Evolutionary conservation across 2,797 vertebrate genomes (phyloP), one percentile per base, ranked within the genome.

Genomic region (Liparis tanakae): DNA sequence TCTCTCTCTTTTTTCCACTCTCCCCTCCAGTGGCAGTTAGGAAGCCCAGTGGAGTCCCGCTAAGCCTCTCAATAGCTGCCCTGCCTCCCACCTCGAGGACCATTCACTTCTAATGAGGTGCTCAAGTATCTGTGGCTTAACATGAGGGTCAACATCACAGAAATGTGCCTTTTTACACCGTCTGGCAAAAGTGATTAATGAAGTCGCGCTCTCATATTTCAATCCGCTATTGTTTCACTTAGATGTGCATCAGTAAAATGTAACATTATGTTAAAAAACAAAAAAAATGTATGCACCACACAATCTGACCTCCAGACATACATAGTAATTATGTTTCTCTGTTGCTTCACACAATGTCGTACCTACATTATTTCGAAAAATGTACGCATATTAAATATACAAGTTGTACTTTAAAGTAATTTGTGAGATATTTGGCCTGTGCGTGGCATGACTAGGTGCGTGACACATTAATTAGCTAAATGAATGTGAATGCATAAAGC

Each of bases 51-150:
- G 88, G 89, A 89, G 87, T 86, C 89, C 83, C 51, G 65, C 87
- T 91, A 87, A 91, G 91, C 85, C 84, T 85, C 87, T 91, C 87
- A 88, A 86, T 89, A 66, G 88, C 88, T 48, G 84, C 90, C 83
- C 82, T 82, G 77, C 89, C 88, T 89, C 90, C 89, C 87, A 86
- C 88, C 91, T 90, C 73, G 62, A 88, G 85, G 78, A 88, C 85
- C 89, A 90, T 91, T 92, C 88, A 89, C 86, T 85, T 88, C 87
- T 91, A 93, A 92, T 92, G 90, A 92, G 89, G 82, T 91, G 89
- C 87, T 92, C 85, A 86, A 91, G 90, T 91, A 88, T 90, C 87
- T 88, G 75, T 81, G 83, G 86, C 82, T 90, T 91, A 88, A 90
- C 90, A 89, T 77, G 69, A 83, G 88, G 90, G 91, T 92, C 90